Base-by-base conservation (phyloP, 2,888 invertebrate genomes). In the Drosophila koepferae region DNA sequence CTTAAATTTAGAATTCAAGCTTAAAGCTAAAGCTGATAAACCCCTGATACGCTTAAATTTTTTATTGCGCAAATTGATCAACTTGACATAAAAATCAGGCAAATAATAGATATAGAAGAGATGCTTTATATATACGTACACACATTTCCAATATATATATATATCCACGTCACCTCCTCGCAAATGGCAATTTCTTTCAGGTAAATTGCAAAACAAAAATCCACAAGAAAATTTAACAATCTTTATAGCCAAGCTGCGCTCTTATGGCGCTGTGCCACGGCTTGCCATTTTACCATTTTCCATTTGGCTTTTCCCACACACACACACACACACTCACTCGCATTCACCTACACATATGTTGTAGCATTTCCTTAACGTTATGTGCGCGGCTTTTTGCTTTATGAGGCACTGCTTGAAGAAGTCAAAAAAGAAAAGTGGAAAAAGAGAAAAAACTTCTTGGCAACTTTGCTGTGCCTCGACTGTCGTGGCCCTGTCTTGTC, bases 371-470 rank as follows among this genome's bases (percentile, higher is more conserved):
- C 44, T 46, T 16, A 7, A 31, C 31, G 48, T 53, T 53, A 48
- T 63, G 63, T 72, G 54, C 34, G 44, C 40, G 18, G 54, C 43
- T 59, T 66, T 63, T 40, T 55, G 60, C 56, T 70, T 62, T 72
- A 63, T 77, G 72, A 46, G 70, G 53, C 63, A 54, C 36, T 74
- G 65, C 68, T 68, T 49, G 44, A 63, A 36, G 36, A 54, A 54
- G 23, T 23, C 36, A 23, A 28, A 28, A 28, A 28, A 28, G 0
- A 28, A 28, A 41, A 18, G 12, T n/a, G 12, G 6, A 43, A 10
- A 23, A 36, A 43, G 53, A 23, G 36, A 66, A 44, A 31, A 65
- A 63, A 49, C 18, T 66, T 66, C 38, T 67, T 67, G 55, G 55
- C 66, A 66, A 66, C 31, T 66, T 65, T 65, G 66, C 51, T 43